phyloP scores from a whole-genome alignment of 2,797 vertebrate genomes.

The Myioborus miniatus region DNA sequence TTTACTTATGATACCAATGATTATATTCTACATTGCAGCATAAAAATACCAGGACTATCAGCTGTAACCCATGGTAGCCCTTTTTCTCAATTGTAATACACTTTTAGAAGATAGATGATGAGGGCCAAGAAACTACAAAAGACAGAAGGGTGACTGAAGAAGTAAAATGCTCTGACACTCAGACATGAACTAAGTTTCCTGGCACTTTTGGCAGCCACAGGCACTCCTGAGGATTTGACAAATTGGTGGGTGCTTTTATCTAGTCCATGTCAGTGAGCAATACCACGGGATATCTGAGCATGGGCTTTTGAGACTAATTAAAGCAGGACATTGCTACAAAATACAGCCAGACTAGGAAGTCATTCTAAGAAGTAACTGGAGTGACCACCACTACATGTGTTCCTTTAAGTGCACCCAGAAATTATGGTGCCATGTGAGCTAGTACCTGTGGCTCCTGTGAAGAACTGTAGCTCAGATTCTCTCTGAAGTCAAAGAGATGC shows the following conservation, averaged over 20 bases:
- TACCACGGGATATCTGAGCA: not conserved
- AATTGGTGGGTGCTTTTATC: not conserved
- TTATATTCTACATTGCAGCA: not conserved
- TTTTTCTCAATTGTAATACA: not conserved
- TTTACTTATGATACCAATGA: not conserved
- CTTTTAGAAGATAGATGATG: not conserved
- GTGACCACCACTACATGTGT: not conserved
- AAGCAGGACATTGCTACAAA: not conserved
- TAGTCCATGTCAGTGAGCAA: not conserved
- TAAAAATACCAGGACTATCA: not conserved
- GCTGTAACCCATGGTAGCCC: not conserved
- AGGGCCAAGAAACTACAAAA: not conserved
- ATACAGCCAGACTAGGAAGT: not conserved
- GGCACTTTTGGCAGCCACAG: not conserved
- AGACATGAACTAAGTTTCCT: not conserved
- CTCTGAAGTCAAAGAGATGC: not conserved
- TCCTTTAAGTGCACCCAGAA: not conserved
- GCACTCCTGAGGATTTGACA: not conserved
- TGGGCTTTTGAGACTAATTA: not conserved
- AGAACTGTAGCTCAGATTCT: not conserved
- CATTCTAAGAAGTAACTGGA: not conserved
- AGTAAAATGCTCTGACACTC: not conserved
- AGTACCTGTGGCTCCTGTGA: not conserved
- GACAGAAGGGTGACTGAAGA: not conserved
- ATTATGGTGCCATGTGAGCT: not conserved